These are phyloP conservation scores for Myrmecobius fasciatus DNA, from an alignment of 2,113 vertebrate genomes.

Conservation along the genomic window DNA sequence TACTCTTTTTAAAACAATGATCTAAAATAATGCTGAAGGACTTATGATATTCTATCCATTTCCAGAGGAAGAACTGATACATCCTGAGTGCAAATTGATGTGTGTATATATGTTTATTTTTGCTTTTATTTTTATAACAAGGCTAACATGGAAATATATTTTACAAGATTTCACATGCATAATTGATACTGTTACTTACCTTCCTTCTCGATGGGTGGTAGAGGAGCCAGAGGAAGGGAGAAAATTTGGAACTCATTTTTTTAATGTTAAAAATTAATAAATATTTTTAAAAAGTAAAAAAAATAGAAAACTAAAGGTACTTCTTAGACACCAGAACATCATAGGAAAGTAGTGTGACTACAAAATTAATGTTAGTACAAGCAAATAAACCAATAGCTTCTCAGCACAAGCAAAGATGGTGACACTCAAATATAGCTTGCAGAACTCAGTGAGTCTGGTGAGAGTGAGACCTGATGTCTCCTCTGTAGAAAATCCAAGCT, in stretches of 20 bases:
- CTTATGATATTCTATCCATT: no score
- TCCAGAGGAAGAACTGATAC: no score
- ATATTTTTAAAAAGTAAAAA: not conserved
- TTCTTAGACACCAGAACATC: not conserved
- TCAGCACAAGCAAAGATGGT: not conserved
- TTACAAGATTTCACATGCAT: not conserved
- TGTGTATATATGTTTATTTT: not conserved
- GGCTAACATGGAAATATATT: not conserved
- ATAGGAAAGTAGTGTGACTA: not conserved
- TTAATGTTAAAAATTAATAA: not conserved
- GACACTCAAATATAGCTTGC: no score
- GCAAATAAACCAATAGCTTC: not conserved
- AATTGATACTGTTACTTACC: not conserved
- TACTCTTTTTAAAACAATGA: no score
- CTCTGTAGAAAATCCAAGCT: not conserved
- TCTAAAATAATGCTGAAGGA: no score
- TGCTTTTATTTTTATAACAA: not conserved
- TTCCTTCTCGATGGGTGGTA: no score
- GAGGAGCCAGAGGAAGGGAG: no score
- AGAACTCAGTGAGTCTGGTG: not conserved
- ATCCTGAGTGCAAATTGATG: no score
- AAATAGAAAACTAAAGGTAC: not conserved
- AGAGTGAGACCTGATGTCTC: not conserved
- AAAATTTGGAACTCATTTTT: no score
- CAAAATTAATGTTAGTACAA: not conserved